Evolutionary conservation across 2,797 vertebrate genomes (phyloP), one percentile per base, ranked within the genome.

Genomic region (Sebastes oblongus): DNA sequence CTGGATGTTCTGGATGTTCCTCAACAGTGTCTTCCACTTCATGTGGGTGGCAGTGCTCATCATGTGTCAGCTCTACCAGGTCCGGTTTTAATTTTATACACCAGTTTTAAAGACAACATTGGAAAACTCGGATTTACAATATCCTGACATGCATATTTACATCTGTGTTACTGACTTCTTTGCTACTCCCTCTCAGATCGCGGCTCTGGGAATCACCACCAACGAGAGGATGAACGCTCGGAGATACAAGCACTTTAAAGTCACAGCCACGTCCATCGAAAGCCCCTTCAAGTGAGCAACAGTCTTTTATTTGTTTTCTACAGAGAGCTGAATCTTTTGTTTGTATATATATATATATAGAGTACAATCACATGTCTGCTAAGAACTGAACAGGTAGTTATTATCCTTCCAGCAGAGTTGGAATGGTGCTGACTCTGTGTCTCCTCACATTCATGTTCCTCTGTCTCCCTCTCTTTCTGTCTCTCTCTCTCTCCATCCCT

Each of bases 1-100:
- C 0, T 99, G 98, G 98, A 98, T 99, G 96, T 99, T 99, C 90
- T 99, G 98, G 98, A 99, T 99, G 98, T 99, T 99, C 91, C 93
- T 99, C 69, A 99, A 99, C 94, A 99, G 98, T 82, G 72, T 99
- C 77, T 99, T 99, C 94, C 98, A 99, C 93, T 98, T 99, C 90
- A 97, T 99, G 97, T 99, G 98, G 98, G 98, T 99, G 83, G 98
- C 97, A 3, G 98, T 99, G 75, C 96, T 99, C 85, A 98, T 99
- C 93, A 98, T 99, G 98, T 99, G 98, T 96, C 98, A 99, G 92
- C 97, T 99, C 94, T 99, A 99, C 92, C 98, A 99, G 98, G 98
- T 94, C 52, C 5, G 77, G 1, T 0, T 72, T 58, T 8, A 6
- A 0, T 8, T 39, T 18, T 46, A 46, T 18, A 46, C 42, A 46